Base-by-base conservation (phyloP, 2,113 vertebrate species). In the Nansenia antarctica region DNA sequence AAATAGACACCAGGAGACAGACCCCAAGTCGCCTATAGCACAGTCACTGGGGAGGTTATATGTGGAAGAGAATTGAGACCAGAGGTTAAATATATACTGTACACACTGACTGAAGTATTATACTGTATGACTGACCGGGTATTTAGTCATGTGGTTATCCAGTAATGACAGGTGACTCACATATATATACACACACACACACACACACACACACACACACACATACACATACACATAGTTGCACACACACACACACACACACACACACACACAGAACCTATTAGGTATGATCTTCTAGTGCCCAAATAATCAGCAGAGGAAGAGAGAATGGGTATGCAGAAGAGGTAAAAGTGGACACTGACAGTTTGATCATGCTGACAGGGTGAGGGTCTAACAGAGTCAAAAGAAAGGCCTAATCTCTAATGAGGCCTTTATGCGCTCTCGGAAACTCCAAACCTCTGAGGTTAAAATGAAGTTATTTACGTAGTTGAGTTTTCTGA, bases 1-100 rank as follows among this genome's bases (percentile, higher is more conserved):
- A 87, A 86, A 88, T 78, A 89, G 78, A 79, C 24, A 5, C 18
- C 15, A 26, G 42, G 20, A 74, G 64, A 74, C 15, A 31, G n/a
- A 74, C 67, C 61, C 64, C 35, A 12, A 57, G 63, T 30, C 24
- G 22, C 45, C 45, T 58, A 35, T 70, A 55, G 67, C 35, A 3
- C 1, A 47, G 63, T 62, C 30, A 34, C 30, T 26, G 47, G 62
- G 12, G 65, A 32, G 0, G 49, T 74, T 67, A 79, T 74, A 72
- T 37, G 31, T 26, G 45, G 72, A 73, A 57, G 55, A 77, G 52
- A 80, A 77, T 77, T 53, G 52, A 71, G 53, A 62, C 4, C 9
- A 29, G 58, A 54, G 1, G 1, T 54, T 2, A 54, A 12, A 3
- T 18, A 18, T 18, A 42, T 18, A 42, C 39, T 15, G 39, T 42